Conservation (phyloP, 2,113 vertebrate species). For the Tinamus guttatus region DNA sequence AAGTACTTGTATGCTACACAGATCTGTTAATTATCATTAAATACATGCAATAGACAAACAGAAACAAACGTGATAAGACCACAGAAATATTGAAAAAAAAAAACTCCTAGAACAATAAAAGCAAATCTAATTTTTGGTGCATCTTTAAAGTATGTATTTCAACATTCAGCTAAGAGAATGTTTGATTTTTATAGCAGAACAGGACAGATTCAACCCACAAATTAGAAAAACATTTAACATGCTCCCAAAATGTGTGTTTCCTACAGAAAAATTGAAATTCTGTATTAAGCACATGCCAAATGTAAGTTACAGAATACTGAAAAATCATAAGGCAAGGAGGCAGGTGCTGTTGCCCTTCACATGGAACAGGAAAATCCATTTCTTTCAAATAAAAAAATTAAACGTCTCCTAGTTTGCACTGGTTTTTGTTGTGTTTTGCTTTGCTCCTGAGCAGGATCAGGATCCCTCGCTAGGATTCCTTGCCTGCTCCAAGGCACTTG, state of each 20-base stretch:
- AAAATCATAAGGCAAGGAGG: neutral
- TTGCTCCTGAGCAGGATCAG: accelerated
- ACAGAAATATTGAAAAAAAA: neutral
- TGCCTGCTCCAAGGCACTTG: neutral
- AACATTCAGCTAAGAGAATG: neutral
- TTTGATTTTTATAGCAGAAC: neutral
- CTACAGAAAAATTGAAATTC: neutral
- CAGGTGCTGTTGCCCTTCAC: neutral
- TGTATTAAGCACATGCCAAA: neutral
- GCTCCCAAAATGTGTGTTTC: neutral
- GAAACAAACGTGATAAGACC: neutral
- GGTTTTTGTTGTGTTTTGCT: neutral
- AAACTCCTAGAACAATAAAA: neutral
- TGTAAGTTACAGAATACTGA: neutral
- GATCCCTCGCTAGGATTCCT: neutral
- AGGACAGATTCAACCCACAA: accelerated
- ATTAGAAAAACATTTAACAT: neutral
- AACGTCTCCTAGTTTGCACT: neutral
- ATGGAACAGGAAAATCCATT: neutral
- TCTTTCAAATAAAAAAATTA: too few relatives aligned
- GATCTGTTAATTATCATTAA: constrained; percentile 33
- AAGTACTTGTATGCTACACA: neutral
- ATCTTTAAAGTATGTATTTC: neutral
- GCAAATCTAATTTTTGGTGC: neutral
- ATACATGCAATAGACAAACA: neutral